These are phyloP conservation scores for Congeria kusceri DNA, from an alignment of 2,888 invertebrate genomes.

Conservation along the genomic window DNA sequence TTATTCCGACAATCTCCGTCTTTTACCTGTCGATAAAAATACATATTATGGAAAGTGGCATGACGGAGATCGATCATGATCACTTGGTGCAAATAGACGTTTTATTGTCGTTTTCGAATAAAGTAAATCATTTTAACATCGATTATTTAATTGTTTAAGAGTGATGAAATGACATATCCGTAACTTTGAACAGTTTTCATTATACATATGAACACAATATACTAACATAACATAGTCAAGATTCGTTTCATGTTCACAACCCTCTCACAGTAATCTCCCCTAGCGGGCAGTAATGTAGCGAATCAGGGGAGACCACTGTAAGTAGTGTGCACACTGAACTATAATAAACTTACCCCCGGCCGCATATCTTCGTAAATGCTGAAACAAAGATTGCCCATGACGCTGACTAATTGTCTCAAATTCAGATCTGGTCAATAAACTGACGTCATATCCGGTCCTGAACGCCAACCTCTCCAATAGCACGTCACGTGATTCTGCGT, in stretches of 20 bases:
- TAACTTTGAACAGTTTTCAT: too few relatives aligned
- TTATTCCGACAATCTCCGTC: slow-evolving; percentile 4
- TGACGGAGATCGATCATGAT: too few relatives aligned
- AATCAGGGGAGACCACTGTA: neutral
- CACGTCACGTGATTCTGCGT: slow-evolving; percentile 2
- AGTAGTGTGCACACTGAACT: neutral
- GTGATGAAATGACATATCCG: too few relatives aligned
- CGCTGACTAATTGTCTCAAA: slow-evolving; percentile 12
- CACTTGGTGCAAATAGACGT: neutral
- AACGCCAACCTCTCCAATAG: slow-evolving; percentile 7
- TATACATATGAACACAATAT: too few relatives aligned
- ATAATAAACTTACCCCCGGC: neutral
- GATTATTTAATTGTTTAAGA: neutral
- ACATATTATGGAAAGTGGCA: too few relatives aligned
- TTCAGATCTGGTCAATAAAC: slow-evolving; percentile 14
- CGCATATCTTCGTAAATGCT: neutral
- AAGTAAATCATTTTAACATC: neutral
- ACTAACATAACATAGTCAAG: too few relatives aligned
- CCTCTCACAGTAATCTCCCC: too few relatives aligned
- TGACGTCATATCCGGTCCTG: slow-evolving; percentile 21
- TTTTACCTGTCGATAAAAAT: neutral
- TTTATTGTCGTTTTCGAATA: neutral
- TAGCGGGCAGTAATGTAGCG: too few relatives aligned
- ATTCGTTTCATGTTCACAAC: too few relatives aligned
- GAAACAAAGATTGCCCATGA: slow-evolving; percentile 13